phyloP scores from a whole-genome alignment of 2,888 invertebrate species.

The Morpho achilles region DNA sequence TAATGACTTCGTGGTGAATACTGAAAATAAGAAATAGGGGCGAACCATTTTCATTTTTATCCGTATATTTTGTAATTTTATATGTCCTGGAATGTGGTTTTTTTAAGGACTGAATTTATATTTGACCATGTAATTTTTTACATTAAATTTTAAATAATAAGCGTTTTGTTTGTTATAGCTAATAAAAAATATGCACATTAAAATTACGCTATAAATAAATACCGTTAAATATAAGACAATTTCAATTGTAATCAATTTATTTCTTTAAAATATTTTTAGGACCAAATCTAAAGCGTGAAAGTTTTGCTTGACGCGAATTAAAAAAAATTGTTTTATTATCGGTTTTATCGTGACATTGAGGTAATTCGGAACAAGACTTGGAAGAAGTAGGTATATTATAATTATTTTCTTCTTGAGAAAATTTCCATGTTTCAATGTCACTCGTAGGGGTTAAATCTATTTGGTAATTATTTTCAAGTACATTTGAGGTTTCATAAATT shows the following conservation, averaged over 20 bases:
- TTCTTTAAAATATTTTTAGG: slow-evolving; percentile 43
- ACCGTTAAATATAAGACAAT: background rate
- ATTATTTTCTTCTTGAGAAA: slow-evolving; percentile 36
- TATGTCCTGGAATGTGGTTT: too few species aligned
- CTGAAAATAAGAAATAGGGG: too few species aligned
- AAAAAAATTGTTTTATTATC: slow-evolving; percentile 6
- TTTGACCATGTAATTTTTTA: too few species aligned
- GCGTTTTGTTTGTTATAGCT: too few species aligned
- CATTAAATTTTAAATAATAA: too few species aligned
- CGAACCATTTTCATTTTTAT: too few species aligned
- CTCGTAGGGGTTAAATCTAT: slow-evolving; percentile 34
- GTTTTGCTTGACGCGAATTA: slow-evolving; percentile 26
- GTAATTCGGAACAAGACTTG: slow-evolving; percentile 28
- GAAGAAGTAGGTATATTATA: background rate
- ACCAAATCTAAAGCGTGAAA: slow-evolving; percentile 48
- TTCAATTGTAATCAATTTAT: slow-evolving; percentile 5
- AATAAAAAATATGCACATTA: too few species aligned
- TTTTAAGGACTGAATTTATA: too few species aligned
- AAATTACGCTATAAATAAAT: background rate
- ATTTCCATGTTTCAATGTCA: slow-evolving; percentile 54
- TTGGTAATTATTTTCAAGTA: slow-evolving; percentile 2
- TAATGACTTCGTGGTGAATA: too few species aligned
- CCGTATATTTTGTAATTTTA: too few species aligned
- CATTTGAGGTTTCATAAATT: slow-evolving; percentile 1
- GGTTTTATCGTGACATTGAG: slow-evolving; percentile 27